Percentiles rank a stretch among this genome's conserved stretches.
Evolutionary conservation across 2,797 vertebrate genomes (phyloP).

Genomic region (Enteromius trimaculatus): DNA sequence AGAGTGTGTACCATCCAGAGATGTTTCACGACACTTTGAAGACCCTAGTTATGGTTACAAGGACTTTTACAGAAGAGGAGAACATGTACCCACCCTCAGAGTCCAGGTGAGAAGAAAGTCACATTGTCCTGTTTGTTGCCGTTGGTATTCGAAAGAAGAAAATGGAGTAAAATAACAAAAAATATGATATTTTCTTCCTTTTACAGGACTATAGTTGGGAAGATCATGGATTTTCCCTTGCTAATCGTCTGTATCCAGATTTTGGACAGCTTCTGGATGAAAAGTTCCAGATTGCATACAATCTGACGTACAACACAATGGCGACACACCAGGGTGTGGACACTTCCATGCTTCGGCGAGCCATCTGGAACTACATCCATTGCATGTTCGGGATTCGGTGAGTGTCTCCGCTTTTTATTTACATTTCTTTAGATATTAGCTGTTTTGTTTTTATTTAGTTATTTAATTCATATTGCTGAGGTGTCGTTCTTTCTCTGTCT

Average conservation of each 20-base stretch:
- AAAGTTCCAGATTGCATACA: conserved; percentile 98
- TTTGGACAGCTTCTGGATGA: conserved; percentile 97
- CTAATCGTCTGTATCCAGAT: conserved; percentile 97
- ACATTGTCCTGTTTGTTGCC: not conserved
- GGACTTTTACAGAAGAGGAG: conserved; percentile 94
- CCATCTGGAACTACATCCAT: conserved; percentile 99
- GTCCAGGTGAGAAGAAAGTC: conserved; percentile 82
- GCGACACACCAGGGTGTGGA: conserved; percentile 97
- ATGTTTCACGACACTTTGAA: conserved; percentile 95
- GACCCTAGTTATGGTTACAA: conserved; percentile 98
- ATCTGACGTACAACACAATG: conserved; percentile 98
- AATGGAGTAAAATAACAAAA: conserved; percentile 1
- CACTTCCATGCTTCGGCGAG: conserved; percentile 94
- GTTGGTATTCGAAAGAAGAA: conserved; percentile 7
- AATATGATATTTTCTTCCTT: not conserved
- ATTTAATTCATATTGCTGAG: not conserved
- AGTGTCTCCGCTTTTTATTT: conserved; percentile 60
- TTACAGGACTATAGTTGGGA: conserved; percentile 98
- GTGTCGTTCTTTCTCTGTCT: not conserved
- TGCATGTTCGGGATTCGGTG: conserved; percentile 99
- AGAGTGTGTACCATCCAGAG: conserved; percentile 85
- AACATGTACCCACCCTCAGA: conserved; percentile 95
- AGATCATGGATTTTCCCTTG: conserved; percentile 96
- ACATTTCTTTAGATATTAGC: not conserved
- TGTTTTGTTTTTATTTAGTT: not conserved